Evolutionary conservation across 2,797 vertebrate genomes (phyloP).

Genomic region (Jordanella pulchra): DNA sequence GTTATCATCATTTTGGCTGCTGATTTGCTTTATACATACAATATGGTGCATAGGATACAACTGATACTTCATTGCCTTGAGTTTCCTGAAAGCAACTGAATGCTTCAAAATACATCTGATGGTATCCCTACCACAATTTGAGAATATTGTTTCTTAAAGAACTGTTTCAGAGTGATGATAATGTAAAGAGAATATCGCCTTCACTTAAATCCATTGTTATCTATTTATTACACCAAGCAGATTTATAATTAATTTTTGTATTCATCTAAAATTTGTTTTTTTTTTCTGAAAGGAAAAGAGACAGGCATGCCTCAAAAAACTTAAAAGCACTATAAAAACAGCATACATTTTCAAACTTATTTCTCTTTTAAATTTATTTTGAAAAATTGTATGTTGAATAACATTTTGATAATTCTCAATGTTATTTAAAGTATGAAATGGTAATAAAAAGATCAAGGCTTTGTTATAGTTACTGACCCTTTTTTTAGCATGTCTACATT

Average conservation of each 20-base stretch:
- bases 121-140: background rate
- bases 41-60: no score
- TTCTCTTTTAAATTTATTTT: background rate
- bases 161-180: no score
- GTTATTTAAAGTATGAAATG: no score
- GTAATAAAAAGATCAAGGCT: background rate
- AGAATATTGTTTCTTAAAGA: background rate
- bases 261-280: background rate
- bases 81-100: background rate
- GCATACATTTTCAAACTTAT: background rate
- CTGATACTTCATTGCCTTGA: no score
- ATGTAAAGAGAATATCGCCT: no score
- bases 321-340: background rate
- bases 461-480: background rate
- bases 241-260: background rate
- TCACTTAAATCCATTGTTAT: no score
- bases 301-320: background rate
- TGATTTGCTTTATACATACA: background rate
- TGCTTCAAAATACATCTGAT: background rate
- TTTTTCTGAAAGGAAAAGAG: background rate
- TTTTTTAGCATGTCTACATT: background rate
- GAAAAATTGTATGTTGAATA: no score
- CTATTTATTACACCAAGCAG: background rate
- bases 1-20: background rate
- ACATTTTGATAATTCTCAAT: no score